Evolutionary conservation across 2,113 vertebrate genomes (phyloP).

Genomic region (Nipponia nippon): DNA sequence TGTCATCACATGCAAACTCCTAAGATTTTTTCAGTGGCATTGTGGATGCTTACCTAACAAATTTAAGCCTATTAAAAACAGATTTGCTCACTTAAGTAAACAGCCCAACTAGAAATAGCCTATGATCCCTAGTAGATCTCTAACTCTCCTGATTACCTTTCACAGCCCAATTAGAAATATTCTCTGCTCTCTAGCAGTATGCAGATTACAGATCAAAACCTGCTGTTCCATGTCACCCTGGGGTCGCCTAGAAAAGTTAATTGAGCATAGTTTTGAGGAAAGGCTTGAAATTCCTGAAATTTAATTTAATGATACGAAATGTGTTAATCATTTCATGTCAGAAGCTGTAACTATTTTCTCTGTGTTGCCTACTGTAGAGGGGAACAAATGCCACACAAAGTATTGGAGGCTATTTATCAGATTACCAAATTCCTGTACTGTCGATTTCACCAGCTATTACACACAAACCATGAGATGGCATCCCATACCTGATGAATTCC

Average conservation of each 20-base stretch:
- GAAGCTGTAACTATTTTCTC: background rate
- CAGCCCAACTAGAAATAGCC: background rate
- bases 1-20: background rate
- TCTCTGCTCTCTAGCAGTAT: background rate
- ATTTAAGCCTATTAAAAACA: background rate
- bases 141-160: background rate
- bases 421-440: background rate
- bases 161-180: background rate
- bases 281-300: background rate
- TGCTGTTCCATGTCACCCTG: background rate
- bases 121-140: background rate
- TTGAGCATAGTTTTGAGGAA: background rate
- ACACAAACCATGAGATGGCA: background rate
- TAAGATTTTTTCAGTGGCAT: background rate
- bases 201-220: background rate
- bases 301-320: background rate
- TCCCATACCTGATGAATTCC: constrained; percentile 66
- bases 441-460: background rate
- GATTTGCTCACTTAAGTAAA: background rate
- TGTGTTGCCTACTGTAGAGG: background rate
- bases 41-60: background rate
- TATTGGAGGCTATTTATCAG: background rate
- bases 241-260: background rate
- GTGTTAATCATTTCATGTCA: background rate
- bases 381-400: background rate